These are phyloP conservation scores for Thymelicus acteon DNA, from an alignment of 2,888 invertebrate species.

Conservation along the genomic window DNA sequence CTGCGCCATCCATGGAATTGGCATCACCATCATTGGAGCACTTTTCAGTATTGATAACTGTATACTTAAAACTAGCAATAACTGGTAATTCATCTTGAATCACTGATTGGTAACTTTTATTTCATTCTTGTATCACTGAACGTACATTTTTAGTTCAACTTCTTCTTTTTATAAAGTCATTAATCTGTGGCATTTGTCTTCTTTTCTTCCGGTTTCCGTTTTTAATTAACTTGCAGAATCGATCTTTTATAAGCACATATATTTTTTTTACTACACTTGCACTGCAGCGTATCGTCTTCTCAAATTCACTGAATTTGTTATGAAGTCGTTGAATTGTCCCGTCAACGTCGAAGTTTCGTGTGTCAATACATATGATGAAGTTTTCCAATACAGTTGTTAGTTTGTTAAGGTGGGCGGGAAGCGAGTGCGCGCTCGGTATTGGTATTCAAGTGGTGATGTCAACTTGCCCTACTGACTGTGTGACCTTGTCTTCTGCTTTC, in stretches of 20 bases:
- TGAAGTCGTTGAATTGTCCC: neutral
- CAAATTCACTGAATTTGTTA: neutral
- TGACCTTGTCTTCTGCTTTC: conserved; percentile 68
- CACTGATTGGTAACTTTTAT: neutral
- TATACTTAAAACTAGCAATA: conserved; percentile 39
- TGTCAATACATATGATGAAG: conserved; percentile 25
- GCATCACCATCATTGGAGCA: conserved; percentile 56
- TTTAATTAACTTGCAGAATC: too few species aligned
- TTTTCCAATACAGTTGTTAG: conserved; percentile 11
- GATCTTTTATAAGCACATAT: neutral
- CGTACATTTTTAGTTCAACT: too few species aligned
- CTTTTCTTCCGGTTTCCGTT: too few species aligned
- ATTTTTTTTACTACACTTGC: neutral
- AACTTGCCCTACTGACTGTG: conserved; percentile 67
- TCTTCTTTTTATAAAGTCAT: too few species aligned
- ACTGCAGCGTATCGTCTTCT: neutral
- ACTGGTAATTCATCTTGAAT: conserved; percentile 21
- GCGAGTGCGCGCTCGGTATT: conserved; percentile 39
- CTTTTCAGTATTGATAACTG: conserved; percentile 48
- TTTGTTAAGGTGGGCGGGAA: conserved; percentile 35
- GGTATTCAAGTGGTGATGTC: conserved; percentile 58
- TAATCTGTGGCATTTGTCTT: too few species aligned
- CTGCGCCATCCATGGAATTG: conserved; percentile 43
- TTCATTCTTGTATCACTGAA: neutral
- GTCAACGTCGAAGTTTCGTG: neutral